These are phyloP conservation scores for Sarcophaga subvicina DNA, from an alignment of 2,888 invertebrate species.

Conservation along the genomic window DNA sequence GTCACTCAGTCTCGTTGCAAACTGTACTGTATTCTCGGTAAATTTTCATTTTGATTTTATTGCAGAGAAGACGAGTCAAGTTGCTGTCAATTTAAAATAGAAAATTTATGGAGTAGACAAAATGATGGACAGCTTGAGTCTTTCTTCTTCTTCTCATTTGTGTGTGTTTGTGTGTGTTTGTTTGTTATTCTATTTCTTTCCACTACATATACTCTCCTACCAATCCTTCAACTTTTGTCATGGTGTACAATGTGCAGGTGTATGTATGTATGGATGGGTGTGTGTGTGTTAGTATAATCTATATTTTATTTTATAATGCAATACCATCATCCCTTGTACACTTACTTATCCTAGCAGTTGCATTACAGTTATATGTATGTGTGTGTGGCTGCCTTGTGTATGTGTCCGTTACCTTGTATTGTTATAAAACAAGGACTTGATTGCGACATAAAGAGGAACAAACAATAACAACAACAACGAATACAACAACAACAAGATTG, in stretches of 20 bases:
- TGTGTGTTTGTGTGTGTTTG: constrained; percentile 32
- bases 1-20: background rate
- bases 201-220: background rate
- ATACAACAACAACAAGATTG: background rate
- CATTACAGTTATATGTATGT: constrained; percentile 1
- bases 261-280: constrained; percentile 23
- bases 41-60: constrained; percentile 42
- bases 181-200: background rate
- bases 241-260: constrained; percentile 21
- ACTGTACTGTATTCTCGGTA: constrained; percentile 44
- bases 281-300: constrained; percentile 21
- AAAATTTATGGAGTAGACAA: constrained; percentile 80
- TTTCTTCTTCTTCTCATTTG: constrained; percentile 65
- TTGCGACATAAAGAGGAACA: constrained; percentile 62
- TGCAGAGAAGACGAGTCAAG: constrained; percentile 76
- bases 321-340: constrained; percentile 45
- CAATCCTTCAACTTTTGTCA: background rate
- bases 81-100: constrained; percentile 80
- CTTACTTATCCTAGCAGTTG: background rate
- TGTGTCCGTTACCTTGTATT: constrained; percentile 53
- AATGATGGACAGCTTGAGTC: constrained; percentile 80
- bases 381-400: constrained; percentile 28
- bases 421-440: constrained; percentile 66
- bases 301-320: constrained; percentile 60
- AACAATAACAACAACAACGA: constrained; percentile 11